These are phyloP conservation scores for Naso thynnoides DNA, from an alignment of 2,797 vertebrate species.

Conservation along the genomic window DNA sequence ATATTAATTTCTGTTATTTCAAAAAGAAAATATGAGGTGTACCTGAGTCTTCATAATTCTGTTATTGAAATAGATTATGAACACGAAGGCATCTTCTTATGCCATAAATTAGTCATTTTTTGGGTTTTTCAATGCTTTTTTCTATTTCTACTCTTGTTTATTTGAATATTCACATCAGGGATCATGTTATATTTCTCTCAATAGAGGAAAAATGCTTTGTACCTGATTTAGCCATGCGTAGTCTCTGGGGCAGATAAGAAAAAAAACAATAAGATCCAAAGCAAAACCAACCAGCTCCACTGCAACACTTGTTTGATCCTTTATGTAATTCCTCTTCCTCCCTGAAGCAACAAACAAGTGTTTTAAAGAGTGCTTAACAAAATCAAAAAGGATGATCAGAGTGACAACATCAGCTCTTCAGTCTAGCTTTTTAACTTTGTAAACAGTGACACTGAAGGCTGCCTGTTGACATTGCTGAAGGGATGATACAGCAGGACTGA, in stretches of 20 bases:
- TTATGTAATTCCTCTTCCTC: neutral
- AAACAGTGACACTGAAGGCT: neutral
- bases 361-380: neutral
- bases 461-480: neutral
- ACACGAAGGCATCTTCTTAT: neutral
- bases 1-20: neutral
- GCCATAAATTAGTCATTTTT: neutral
- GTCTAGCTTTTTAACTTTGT: neutral
- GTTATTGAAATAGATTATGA: neutral
- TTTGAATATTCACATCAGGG: no score
- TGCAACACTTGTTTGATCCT: no score
- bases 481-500: conserved; percentile 4
- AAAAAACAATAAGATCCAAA: no score
- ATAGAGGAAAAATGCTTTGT: no score
- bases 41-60: neutral
- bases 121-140: neutral
- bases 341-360: neutral
- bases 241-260: no score
- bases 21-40: neutral
- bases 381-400: neutral
- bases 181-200: no score
- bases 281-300: no score
- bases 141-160: neutral
- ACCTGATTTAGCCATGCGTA: no score
- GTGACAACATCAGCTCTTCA: neutral